Percentiles rank a stretch among this genome's conserved stretches.
phyloP scores from a whole-genome alignment of 64 coral and sea anemone species.

The Montipora foliosa region DNA sequence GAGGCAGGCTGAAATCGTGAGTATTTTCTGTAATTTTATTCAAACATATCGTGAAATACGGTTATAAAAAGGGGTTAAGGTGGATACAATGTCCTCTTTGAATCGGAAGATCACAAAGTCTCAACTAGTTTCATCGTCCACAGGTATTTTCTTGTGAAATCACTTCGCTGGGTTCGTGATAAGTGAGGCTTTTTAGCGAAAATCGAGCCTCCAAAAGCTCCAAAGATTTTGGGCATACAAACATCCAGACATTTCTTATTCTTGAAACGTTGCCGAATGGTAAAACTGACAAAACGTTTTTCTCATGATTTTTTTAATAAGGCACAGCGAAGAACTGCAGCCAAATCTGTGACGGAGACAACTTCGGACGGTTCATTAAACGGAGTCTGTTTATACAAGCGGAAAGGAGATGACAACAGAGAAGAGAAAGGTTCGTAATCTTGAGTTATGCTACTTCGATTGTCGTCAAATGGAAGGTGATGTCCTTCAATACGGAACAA shows the following conservation, averaged over 20 bases:
- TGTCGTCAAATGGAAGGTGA: no score
- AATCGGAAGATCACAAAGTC: no score
- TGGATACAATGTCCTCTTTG: no score
- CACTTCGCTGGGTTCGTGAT: no score
- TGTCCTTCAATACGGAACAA: no score
- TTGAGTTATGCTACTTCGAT: background rate
- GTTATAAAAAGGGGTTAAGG: no score
- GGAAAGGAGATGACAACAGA: background rate
- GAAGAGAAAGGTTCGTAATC: background rate
- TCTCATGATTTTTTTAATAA: background rate
- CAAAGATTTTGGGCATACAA: no score
- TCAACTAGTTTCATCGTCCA: no score
- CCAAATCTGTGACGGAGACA: background rate
- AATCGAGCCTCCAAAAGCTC: no score
- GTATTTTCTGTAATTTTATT: background rate
- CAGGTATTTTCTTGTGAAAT: no score
- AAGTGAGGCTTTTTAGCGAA: no score
- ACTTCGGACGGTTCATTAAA: background rate
- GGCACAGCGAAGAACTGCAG: slow-evolving; percentile 17
- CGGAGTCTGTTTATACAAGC: background rate
- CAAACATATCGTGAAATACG: background rate
- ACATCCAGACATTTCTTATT: background rate
- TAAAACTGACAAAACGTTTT: no score
- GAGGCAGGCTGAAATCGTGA: slow-evolving; percentile 69
- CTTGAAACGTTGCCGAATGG: background rate